A percentile compares a stretch with the other conserved stretches of the same genome.
These are phyloP conservation scores for Trichonephila inaurata DNA, from an alignment of 1,140 invertebrate species.

Conservation along the genomic window DNA sequence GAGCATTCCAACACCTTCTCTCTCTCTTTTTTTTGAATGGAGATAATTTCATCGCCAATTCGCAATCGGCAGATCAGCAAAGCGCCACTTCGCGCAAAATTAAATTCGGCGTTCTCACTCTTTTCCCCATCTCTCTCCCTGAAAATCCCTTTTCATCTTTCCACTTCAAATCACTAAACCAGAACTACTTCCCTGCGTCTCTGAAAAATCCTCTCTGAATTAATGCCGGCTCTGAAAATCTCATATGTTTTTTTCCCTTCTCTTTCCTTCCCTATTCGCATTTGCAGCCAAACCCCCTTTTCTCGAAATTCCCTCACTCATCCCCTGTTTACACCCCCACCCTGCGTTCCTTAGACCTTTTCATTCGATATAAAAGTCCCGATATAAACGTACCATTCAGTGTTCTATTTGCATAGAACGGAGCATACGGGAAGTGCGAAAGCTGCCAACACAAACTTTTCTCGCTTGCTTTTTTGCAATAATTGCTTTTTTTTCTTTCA, in stretches of 20 bases:
- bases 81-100: conserved; percentile 67
- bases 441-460: conserved; percentile 56
- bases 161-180: conserved; percentile 29
- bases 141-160: conserved; percentile 54
- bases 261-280: background rate
- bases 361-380: conserved; percentile 76
- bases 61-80: conserved; percentile 67
- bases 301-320: conserved; percentile 35
- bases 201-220: conserved; percentile 68
- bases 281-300: background rate
- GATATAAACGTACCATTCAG: conserved; percentile 74
- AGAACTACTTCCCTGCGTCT: conserved; percentile 24
- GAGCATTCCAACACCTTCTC: conserved; percentile 21
- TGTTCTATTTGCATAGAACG: conserved; percentile 71
- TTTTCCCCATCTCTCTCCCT: background rate
- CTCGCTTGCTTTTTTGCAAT: conserved; percentile 57
- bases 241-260: conserved; percentile 39
- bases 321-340: background rate
- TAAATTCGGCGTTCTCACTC: conserved; percentile 63
- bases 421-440: conserved; percentile 44
- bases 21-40: background rate
- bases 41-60: conserved; percentile 74
- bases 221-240: conserved; percentile 62
- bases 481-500: conserved; percentile 69
- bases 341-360: background rate